Evolutionary conservation across 2,888 invertebrate species (phyloP).

Genomic region (Clistopyga incitator): DNA sequence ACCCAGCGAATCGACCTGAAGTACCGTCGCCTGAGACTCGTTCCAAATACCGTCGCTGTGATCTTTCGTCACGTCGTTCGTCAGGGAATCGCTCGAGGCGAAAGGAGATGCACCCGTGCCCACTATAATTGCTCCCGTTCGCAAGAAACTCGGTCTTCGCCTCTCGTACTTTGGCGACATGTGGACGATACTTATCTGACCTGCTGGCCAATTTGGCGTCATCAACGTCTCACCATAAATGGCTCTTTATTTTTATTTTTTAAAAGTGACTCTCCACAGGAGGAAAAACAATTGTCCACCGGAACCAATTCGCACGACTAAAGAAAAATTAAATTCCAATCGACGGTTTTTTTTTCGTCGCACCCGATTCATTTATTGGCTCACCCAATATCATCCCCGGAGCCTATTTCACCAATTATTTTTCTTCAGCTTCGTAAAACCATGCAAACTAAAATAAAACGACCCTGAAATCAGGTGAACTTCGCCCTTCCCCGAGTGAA

Average conservation of each 20-base stretch:
- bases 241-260: no score
- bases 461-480: no score
- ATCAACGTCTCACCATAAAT: neutral
- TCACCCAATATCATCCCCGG: no score
- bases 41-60: slow-evolving; percentile 96
- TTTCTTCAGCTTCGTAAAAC: no score
- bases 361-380: no score
- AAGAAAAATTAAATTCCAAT: no score
- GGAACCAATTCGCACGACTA: no score
- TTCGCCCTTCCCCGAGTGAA: neutral
- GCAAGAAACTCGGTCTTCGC: slow-evolving; percentile 66
- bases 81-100: slow-evolving; percentile 93
- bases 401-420: no score
- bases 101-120: slow-evolving; percentile 88
- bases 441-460: no score
- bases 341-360: no score
- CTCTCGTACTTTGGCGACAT: slow-evolving; percentile 65
- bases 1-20: slow-evolving; percentile 90
- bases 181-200: slow-evolving; percentile 55
- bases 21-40: slow-evolving; percentile 94
- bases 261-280: no score
- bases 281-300: no score
- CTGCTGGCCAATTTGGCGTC: slow-evolving; percentile 23
- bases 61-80: slow-evolving; percentile 92
- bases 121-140: slow-evolving; percentile 69